Conservation (phyloP, 2,888 invertebrate genomes). For the Villa cingulata region DNA sequence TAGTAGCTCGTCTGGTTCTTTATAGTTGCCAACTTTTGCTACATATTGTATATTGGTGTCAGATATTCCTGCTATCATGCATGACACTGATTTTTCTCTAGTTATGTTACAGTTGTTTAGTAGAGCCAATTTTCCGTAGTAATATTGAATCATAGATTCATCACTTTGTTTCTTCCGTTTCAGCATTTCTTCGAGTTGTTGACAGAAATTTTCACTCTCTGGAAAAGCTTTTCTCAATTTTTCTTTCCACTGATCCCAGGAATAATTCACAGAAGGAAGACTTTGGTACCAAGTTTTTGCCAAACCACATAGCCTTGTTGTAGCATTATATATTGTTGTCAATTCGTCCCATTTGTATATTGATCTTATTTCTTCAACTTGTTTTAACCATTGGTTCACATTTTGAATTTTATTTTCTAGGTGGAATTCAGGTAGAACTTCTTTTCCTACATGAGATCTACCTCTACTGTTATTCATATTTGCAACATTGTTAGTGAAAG, state of each 20-base stretch:
- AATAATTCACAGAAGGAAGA: slow-evolving; percentile 2
- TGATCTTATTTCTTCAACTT: slow-evolving; percentile 6
- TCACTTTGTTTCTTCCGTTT: neutral
- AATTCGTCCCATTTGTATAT: slow-evolving; percentile 1
- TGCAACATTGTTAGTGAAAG: no score
- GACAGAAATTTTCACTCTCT: neutral
- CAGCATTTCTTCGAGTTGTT: slow-evolving; percentile 3
- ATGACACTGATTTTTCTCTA: no score
- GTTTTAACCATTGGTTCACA: slow-evolving; percentile 1
- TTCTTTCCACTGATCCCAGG: slow-evolving; percentile 9
- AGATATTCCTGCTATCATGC: no score
- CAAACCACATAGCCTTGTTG: neutral
- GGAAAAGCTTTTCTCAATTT: slow-evolving; percentile 7
- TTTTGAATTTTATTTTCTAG: slow-evolving; percentile 7
- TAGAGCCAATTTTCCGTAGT: slow-evolving; percentile 9
- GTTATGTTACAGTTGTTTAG: no score
- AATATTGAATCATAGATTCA: slow-evolving; percentile 7
- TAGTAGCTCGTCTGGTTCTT: no score
- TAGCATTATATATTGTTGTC: no score
- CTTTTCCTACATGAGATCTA: no score
- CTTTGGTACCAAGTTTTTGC: slow-evolving; percentile 7
- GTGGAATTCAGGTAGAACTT: slow-evolving; percentile 3
- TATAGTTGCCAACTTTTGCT: no score
- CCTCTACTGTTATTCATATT: no score
- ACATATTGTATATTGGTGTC: no score